A percentile compares a stretch with the other conserved stretches of the same genome.
Conservation (phyloP, 1,140 invertebrate species). For the Samia ricini region DNA sequence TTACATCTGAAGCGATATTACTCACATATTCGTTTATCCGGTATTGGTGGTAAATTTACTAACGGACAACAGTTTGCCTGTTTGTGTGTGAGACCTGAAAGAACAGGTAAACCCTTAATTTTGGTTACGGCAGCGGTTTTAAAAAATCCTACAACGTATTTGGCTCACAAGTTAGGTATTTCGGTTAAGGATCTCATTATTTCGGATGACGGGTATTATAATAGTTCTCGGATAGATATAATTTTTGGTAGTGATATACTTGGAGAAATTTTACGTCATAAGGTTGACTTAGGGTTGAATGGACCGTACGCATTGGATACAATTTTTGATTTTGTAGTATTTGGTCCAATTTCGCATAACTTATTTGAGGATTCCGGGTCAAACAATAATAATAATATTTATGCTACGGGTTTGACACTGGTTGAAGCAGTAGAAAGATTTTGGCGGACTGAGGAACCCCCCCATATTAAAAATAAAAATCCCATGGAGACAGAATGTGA, state of each 20-base stretch:
- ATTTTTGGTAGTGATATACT: conserved; percentile 25
- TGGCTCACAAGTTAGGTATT: too few relatives aligned
- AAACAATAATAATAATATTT: background rate
- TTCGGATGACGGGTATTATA: conserved; percentile 10
- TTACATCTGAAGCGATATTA: background rate
- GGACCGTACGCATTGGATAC: conserved; percentile 25
- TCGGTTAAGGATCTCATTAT: too few relatives aligned
- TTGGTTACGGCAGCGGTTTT: too few relatives aligned
- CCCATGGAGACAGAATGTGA: conserved; percentile 20
- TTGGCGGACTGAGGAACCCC: conserved; percentile 22
- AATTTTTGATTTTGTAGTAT: conserved; percentile 22
- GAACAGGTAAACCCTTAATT: too few relatives aligned
- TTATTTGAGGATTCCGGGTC: background rate
- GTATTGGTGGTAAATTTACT: too few relatives aligned
- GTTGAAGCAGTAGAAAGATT: conserved; percentile 19
- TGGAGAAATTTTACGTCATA: conserved; percentile 17
- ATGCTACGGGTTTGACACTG: conserved; percentile 6
- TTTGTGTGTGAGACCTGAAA: too few relatives aligned
- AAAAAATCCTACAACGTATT: too few relatives aligned
- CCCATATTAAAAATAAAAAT: conserved; percentile 8
- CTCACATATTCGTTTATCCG: conserved; percentile 11
- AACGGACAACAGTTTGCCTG: too few relatives aligned
- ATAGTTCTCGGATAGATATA: conserved; percentile 16
- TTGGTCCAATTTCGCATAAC: conserved; percentile 7
- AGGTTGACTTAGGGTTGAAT: conserved; percentile 12